Evolutionary conservation across 2,113 vertebrate species (phyloP), one percentile per base, ranked within the genome.

Genomic region (Struthidea cinerea): DNA sequence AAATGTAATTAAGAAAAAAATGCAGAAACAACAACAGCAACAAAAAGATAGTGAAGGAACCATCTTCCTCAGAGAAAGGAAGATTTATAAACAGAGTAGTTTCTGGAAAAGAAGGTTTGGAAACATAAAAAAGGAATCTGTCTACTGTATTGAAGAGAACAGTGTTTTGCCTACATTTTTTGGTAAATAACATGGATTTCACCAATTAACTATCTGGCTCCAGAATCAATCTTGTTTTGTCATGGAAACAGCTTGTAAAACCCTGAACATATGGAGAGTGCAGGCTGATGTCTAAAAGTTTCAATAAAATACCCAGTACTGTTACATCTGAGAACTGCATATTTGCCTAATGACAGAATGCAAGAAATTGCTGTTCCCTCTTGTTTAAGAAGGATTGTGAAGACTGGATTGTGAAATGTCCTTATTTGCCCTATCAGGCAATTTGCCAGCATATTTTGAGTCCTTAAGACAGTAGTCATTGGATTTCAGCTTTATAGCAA

Each of bases 181-280:
- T 39, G 37, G 53, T 87, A 92, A 95, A 93, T 61, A 77, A 83
- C 83, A 90, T 88, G 13, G 17, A 80, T 85, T 91, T 76, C 78
- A 87, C 46, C 44, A 91, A 82, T 71, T 89, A 89, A 59, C 41
- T 89, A 32, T 55, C n/a, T 84, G 74, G 57, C 65, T 79, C 56
- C 50, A 76, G 52, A 22, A 74, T 27, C 3, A 3, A 44, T 76
- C 26, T 76, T 28, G 4, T 87, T 81, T 55, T 63, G 59, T 88
- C 88, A 95, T 50, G 37, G 61, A 88, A 95, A 95, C 63, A 90
- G 83, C 50, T 83, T 92, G 88, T 50, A 86, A 90, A 86, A 71
- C 19, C 35, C 57, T 55, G 77, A 84, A 33, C 74, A 84, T 78
- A 80, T 0, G 8, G 85, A 64, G 37, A 52, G 28, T 69, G 46